Conservation (phyloP, 2,113 vertebrate species). For the Murina feae region DNA sequence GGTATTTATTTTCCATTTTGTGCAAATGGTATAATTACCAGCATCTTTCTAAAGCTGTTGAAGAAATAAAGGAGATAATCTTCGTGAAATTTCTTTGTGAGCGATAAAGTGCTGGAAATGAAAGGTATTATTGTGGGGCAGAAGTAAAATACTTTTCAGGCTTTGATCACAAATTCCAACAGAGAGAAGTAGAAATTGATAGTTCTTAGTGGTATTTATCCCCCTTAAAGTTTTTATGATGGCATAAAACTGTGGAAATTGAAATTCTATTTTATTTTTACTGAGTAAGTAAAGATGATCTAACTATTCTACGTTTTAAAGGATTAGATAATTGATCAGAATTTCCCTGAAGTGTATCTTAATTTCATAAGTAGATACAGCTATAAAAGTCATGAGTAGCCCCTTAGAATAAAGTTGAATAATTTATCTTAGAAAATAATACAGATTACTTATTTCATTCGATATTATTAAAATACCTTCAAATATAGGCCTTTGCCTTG, state of each 20-base stretch:
- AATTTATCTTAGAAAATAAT: not conserved
- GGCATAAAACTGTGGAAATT: not conserved
- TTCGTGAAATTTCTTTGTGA: not conserved
- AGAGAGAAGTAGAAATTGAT: not conserved
- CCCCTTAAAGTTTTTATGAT: not conserved
- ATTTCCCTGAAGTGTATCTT: not conserved
- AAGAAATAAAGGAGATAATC: constrained; percentile 5
- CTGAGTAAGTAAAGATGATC: not conserved
- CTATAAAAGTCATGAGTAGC: not conserved
- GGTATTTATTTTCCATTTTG: not conserved
- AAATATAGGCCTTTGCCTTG: not conserved
- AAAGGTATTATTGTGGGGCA: not conserved
- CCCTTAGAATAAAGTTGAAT: not conserved
- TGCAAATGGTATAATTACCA: not conserved
- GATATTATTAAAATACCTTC: not conserved
- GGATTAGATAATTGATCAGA: not conserved
- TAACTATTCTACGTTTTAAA: not conserved
- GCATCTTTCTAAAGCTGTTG: not conserved
- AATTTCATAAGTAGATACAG: not conserved
- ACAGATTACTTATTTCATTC: not conserved
- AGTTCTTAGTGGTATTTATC: not conserved
- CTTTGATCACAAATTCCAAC: not conserved
- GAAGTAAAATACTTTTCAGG: not conserved
- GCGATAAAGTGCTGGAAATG: not conserved
- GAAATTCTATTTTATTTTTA: constrained; percentile 11